Evolutionary conservation across 2,888 invertebrate species (phyloP), one percentile per base, ranked within the genome.

Genomic region (Tubiluchus corallicola): DNA sequence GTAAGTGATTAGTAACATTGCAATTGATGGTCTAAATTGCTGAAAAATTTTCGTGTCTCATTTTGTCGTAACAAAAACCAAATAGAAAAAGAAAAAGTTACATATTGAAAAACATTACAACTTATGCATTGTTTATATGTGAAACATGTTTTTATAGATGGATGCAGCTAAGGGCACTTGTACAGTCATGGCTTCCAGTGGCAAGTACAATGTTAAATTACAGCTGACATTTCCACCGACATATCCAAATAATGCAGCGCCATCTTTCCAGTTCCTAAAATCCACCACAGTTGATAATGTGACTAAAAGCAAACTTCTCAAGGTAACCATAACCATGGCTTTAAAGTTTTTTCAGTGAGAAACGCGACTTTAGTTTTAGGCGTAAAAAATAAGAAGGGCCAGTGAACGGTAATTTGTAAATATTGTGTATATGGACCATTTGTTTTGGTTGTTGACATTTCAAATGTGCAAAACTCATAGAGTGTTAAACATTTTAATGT

Each of bases 291-390:
- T 87, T 1, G 79, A 80, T 54, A 78, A 77, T 49, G 64, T 72
- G 38, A 73, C 76, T 1, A 77, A 79, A 52, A 71, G 73, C 4
- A 77, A 79, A 60, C 68, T 88, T 43, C 66, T 83, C 41, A 85
- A 83, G 67, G 77, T 68, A 54, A 47, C 48, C 44, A 19, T 20
- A 15, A 4, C 40, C 29, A 45, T 20, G 17, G 3, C 17, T 21
- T 13, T 5, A 1, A 15, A 40, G 21, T 39, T 19, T 41, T 3
- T 5, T 45, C 5, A 2, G 37, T 21, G 44, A 21, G 20, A 17
- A 19, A 38, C 37, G 17, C 29, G 39, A 20, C 39, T 45, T 48
- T 44, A 20, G 37, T 43, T 43, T 17, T 41, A 53, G 50, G 51
- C 49, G 4, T 47, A 54, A 38, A 48, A 48, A 39, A 50, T 44